Conservation (phyloP, 2,113 vertebrate species). For the Petaurus breviceps region DNA sequence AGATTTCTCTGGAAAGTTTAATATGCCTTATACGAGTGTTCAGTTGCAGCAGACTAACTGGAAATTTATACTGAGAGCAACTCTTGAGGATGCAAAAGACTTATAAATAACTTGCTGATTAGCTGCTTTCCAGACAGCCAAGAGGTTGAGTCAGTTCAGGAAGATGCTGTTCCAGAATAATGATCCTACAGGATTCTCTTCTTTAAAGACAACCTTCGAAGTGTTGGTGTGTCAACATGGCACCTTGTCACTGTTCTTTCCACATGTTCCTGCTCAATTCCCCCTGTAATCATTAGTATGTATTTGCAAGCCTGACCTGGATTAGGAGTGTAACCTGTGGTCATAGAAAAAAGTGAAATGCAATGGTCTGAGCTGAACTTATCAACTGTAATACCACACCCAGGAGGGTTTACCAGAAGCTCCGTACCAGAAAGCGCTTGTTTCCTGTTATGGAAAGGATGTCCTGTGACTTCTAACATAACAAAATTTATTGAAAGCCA, state of each 20-base stretch:
- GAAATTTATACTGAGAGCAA: neutral
- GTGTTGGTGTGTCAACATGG: neutral
- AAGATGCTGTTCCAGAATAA: neutral
- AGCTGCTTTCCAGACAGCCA: neutral
- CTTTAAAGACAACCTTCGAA: neutral
- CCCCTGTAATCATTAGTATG: neutral
- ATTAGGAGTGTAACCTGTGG: neutral
- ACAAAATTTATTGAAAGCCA: neutral
- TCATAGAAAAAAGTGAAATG: neutral
- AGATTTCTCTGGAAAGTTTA: neutral
- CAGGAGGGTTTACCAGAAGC: neutral
- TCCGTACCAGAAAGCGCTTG: neutral
- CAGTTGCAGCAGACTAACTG: neutral
- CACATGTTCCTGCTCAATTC: fast-evolving
- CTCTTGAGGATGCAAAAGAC: neutral
- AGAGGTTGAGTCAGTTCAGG: neutral
- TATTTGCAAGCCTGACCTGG: neutral
- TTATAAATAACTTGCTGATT: neutral
- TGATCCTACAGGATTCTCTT: neutral
- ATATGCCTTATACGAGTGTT: neutral
- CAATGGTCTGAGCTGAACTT: neutral
- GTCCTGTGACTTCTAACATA: neutral
- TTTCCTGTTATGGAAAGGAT: neutral
- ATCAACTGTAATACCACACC: neutral
- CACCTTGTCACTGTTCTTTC: neutral